Base-by-base conservation (phyloP, 2,888 invertebrate genomes). In the Onthophagus sagittarius region DNA sequence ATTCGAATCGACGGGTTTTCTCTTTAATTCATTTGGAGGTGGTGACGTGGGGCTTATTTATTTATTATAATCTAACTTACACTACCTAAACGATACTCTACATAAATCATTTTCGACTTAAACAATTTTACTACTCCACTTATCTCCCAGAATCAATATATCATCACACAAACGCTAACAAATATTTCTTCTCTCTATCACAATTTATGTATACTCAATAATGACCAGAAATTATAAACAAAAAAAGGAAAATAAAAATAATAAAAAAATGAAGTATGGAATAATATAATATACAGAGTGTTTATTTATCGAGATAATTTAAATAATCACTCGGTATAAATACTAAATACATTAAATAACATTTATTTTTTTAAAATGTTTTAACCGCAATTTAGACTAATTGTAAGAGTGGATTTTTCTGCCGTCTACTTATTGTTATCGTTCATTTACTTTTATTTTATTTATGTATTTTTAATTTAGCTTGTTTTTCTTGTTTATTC, bases 121-220 rank as follows among this genome's bases (percentile, higher is more conserved):
- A 67, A 32, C 23, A 15, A 32, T 67, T 67, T 7, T 67, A 11
- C 67, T 23, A 23, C 23, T 23, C 23, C 23, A 23, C 23, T 23
- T 23, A 23, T 23, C 23, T 11, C n/a, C 31, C 67, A 31, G 23
- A 63, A 64, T 15, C 64, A 15, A 23, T 15, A 67, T 67, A 67
- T 67, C 67, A 32, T 67, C 64, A 64, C 67, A 67, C 67, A 23
- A 23, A 67, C 67, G 14, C 23, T 64, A 15, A 15, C 23, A 64
- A 67, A 23, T 31, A 67, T 31, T 31, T 67, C 15, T 64, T 64
- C 15, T 67, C 67, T 67, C 67, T 67, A 67, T 67, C 67, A 67
- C 67, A 67, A 67, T 67, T 67, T 67, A 64, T 64, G 32, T 67
- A 67, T 53, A 53, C 39, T 53, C 39, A 67, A 67, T 32, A 67